Evolutionary conservation across 2,888 invertebrate genomes (phyloP).

Genomic region (Vandiemenella viatica): DNA sequence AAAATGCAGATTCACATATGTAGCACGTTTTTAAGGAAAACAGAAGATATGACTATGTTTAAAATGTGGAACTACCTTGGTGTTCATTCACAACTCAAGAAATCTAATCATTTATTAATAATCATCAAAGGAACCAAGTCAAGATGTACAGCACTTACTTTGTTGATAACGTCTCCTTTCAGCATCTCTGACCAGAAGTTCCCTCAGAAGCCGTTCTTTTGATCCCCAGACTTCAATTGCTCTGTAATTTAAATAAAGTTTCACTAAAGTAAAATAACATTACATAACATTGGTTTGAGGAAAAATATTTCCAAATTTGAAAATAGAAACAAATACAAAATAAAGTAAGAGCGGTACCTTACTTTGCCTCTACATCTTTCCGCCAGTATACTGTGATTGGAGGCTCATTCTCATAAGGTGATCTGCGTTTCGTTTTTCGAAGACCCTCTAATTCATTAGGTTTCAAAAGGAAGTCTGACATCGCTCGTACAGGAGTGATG

Average conservation of each 20-base stretch:
- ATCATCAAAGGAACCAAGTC: no score
- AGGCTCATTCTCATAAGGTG: slow-evolving; percentile 84
- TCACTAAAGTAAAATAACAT: not conserved
- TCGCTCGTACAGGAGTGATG: slow-evolving; percentile 81
- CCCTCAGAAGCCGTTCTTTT: slow-evolving; percentile 62
- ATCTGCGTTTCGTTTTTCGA: slow-evolving; percentile 76
- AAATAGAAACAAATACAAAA: no score
- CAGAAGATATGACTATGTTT: no score
- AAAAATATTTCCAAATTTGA: not conserved
- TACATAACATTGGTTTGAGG: not conserved
- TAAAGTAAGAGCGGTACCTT: no score
- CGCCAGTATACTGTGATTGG: slow-evolving; percentile 88
- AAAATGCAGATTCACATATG: no score
- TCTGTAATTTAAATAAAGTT: slow-evolving; percentile 26
- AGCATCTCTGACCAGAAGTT: slow-evolving; percentile 59
- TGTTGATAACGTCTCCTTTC: slow-evolving; percentile 72
- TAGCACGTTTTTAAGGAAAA: no score
- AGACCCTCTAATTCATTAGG: slow-evolving; percentile 71
- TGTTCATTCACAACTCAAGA: no score
- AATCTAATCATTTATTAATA: no score
- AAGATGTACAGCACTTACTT: slow-evolving; percentile 40
- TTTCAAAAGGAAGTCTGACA: slow-evolving; percentile 82
- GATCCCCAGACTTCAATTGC: slow-evolving; percentile 72
- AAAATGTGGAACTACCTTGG: no score
- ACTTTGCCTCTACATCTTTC: slow-evolving; percentile 83